These are phyloP conservation scores for Papilio polyxenes DNA, from an alignment of 1,140 invertebrate genomes.

Conservation along the genomic window DNA sequence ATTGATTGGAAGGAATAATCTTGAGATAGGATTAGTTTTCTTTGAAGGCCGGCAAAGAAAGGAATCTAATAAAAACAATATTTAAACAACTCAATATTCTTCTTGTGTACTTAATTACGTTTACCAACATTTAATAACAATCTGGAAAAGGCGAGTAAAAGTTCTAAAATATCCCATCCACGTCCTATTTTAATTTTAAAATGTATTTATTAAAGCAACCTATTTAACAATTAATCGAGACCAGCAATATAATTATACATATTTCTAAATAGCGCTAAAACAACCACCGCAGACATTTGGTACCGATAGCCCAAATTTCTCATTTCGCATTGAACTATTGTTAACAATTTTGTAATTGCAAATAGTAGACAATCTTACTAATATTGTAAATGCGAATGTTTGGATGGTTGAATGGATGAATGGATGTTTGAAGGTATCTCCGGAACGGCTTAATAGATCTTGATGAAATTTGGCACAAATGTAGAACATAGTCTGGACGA, in stretches of 20 bases:
- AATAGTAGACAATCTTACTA: neutral
- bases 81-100: constrained; percentile 12
- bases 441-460: no score
- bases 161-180: constrained; percentile 9
- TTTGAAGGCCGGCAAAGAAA: constrained; percentile 44
- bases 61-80: neutral
- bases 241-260: neutral
- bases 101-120: neutral
- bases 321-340: neutral
- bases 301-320: neutral
- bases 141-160: neutral
- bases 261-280: constrained; percentile 12
- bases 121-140: neutral
- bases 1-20: constrained; percentile 75
- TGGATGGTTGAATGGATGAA: no score
- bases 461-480: no score
- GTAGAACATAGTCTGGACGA: no score
- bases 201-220: neutral
- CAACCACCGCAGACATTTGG: neutral
- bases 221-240: constrained; percentile 11
- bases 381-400: no score
- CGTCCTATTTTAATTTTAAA: neutral
- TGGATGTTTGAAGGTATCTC: no score
- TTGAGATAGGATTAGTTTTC: constrained; percentile 67
- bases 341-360: neutral